Percentiles rank a stretch among this genome's conserved stretches.
phyloP scores from a whole-genome alignment of 2,113 vertebrate genomes.

The Varanus komodoensis region DNA sequence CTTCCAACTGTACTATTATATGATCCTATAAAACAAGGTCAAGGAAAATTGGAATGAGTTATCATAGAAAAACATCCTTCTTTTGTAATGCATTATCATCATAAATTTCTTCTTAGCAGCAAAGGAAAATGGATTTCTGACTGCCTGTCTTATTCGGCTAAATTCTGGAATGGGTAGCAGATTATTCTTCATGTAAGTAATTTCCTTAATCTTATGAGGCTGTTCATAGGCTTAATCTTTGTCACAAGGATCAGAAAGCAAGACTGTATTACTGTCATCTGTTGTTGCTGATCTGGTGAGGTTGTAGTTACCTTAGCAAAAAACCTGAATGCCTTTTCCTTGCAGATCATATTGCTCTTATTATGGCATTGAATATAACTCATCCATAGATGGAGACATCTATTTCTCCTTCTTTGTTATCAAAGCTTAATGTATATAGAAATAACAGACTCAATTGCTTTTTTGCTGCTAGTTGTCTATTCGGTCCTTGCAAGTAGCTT shows the following conservation, averaged over 20 bases:
- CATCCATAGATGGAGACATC: not conserved
- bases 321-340: not conserved
- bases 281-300: slow-evolving; percentile 24
- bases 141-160: not conserved
- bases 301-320: not conserved
- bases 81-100: slow-evolving; percentile 29
- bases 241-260: slow-evolving; percentile 23
- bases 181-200: slow-evolving; percentile 17
- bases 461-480: not conserved
- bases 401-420: not conserved
- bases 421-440: not conserved
- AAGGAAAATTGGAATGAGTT: slow-evolving; percentile 53
- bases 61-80: slow-evolving; percentile 4
- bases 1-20: not conserved
- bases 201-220: slow-evolving; percentile 49
- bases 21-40: not conserved
- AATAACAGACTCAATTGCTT: not conserved
- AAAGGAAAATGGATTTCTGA: slow-evolving; percentile 16
- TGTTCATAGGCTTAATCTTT: slow-evolving; percentile 24
- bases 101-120: not conserved
- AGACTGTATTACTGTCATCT: not conserved
- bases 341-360: slow-evolving; percentile 9
- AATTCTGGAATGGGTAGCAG: slow-evolving; percentile 20
- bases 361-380: not conserved
- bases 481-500: not conserved